phyloP scores from a whole-genome alignment of 2,113 vertebrate genomes.

The Rhizomys pruinosus region DNA sequence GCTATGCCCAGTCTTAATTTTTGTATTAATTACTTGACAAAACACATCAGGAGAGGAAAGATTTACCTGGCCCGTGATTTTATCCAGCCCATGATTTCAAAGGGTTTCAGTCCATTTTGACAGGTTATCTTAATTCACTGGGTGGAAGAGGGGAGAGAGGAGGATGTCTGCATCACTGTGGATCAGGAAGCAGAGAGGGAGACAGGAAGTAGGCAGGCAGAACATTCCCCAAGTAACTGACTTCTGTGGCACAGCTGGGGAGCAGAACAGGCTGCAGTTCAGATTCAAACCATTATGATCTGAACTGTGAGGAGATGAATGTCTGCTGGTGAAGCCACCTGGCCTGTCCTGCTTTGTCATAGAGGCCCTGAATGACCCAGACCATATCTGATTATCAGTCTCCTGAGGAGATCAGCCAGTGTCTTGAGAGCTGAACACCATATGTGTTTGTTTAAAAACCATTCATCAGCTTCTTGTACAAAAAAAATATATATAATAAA shows the following conservation, averaged over 20 bases:
- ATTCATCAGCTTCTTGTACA: not conserved
- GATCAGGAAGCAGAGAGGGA: not conserved
- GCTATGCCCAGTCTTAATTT: not conserved
- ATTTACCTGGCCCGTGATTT: too few relatives aligned
- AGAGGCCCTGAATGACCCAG: not conserved
- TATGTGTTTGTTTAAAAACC: conserved; percentile 47
- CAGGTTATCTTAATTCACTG: not conserved
- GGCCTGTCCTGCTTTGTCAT: not conserved
- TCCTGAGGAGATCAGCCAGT: too few relatives aligned
- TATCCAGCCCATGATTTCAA: not conserved
- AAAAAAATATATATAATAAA: too few relatives aligned
- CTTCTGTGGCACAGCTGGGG: not conserved
- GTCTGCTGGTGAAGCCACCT: not conserved
- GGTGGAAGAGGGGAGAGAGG: too few relatives aligned
- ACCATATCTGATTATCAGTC: not conserved
- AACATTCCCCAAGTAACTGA: not conserved
- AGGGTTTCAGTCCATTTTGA: not conserved
- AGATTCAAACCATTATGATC: not conserved
- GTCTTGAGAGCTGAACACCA: not conserved
- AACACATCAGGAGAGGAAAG: not conserved
- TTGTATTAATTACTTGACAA: not conserved
- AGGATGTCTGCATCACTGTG: not conserved
- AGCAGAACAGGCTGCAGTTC: not conserved
- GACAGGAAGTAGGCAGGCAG: not conserved
- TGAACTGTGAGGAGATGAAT: too few relatives aligned